Evolutionary conservation across 2,797 vertebrate species (phyloP), one percentile per base, ranked within the genome.

Genomic region (Antrozous pallidus): DNA sequence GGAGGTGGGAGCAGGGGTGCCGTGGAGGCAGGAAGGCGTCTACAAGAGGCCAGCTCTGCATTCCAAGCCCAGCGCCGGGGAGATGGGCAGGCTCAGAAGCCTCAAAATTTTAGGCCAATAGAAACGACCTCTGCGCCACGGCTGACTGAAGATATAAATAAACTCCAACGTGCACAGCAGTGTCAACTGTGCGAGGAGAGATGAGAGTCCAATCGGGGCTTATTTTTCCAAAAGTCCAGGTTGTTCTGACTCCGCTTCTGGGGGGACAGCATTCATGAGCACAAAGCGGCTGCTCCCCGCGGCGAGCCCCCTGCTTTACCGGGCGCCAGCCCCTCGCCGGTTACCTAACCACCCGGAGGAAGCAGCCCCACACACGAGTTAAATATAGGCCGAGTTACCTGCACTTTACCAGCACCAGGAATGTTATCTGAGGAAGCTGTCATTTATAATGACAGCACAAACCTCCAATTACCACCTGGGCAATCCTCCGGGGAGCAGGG

Each of bases 381-480:
- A 98, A 98, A 98, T 98, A 98, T 98, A 98, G 98, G 98, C 97
- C 97, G 97, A 97, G 97, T 97, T 97, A 97, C 96, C 98, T 98
- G 98, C 98, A 98, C 98, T 98, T 98, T 98, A 98, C 97, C 98
- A 98, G 98, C 98, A 97, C 97, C 96, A 93, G 96, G 98, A 95
- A 97, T 97, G 97, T 97, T 98, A 98, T 98, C 98, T 98, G 98
- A 98, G 97, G 98, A 98, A 98, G 97, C 98, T 98, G 98, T 98
- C 98, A 98, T 98, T 98, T 98, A 97, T 98, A 98, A 98, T 98
- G 98, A 98, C 97, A 98, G 98, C 98, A 98, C 98, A 97, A 98
- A 98, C 98, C 94, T 97, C 98, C 98, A 98, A 98, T 98, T 98
- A 98, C 98, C 98, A 97, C 97, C 97, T 96, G 94, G 97, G 97